Evolutionary conservation across 2,113 vertebrate species (phyloP).

Genomic region (Podarcis muralis): DNA sequence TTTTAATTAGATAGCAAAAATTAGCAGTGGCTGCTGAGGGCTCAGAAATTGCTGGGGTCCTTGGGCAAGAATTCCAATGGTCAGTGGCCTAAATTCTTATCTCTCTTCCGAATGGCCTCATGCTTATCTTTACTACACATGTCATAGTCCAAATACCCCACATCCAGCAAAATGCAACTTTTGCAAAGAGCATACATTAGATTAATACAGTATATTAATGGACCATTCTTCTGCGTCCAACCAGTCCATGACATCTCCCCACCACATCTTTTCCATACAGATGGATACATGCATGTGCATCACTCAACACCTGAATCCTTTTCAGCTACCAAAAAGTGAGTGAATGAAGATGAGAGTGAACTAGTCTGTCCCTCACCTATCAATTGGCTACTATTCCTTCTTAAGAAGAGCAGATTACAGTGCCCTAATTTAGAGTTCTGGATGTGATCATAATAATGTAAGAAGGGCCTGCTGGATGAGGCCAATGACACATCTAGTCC

Average conservation of each 20-base stretch:
- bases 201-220: background rate
- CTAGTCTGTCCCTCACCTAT: background rate
- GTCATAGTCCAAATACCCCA: background rate
- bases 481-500: too few relatives aligned
- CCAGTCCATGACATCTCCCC: too few relatives aligned
- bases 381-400: background rate
- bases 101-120: background rate
- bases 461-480: too few relatives aligned
- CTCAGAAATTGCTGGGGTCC: background rate
- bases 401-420: background rate
- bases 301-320: background rate
- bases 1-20: background rate
- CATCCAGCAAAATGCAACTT: background rate
- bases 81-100: background rate
- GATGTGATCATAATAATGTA: background rate
- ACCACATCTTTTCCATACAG: background rate
- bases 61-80: background rate
- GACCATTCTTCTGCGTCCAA: too few relatives aligned
- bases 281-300: background rate
- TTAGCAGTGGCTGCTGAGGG: background rate
- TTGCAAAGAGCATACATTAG: background rate
- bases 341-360: background rate
- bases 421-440: background rate
- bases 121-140: background rate
- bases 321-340: background rate